Percentiles rank a stretch among this genome's conserved stretches.
Evolutionary conservation across 1,140 invertebrate species (phyloP).

Genomic region (Elymnias hypermnestra): DNA sequence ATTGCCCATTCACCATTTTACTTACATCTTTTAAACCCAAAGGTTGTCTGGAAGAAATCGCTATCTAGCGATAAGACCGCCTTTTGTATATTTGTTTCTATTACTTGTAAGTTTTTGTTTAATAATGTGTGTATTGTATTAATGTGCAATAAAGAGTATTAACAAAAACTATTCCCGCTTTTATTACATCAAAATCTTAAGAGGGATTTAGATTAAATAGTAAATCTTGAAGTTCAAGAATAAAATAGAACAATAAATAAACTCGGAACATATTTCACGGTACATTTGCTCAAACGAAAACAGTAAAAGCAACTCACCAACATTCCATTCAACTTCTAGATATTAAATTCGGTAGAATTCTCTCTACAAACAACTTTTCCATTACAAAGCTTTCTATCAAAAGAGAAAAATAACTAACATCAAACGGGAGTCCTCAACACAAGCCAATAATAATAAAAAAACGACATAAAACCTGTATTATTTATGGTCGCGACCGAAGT

Average conservation of each 20-base stretch:
- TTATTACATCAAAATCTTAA: no score
- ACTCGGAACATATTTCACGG: background rate
- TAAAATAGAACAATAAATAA: background rate
- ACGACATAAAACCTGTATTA: conserved; percentile 27
- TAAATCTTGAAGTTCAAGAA: background rate
- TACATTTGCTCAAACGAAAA: conserved; percentile 1
- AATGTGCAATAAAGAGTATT: no score
- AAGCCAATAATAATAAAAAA: conserved; percentile 27
- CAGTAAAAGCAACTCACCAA: conserved; percentile 2
- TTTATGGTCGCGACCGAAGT: conserved; percentile 35
- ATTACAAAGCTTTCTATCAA: conserved; percentile 40
- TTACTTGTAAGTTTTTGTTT: no score
- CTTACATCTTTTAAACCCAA: no score
- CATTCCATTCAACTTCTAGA: conserved; percentile 3
- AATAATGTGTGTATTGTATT: no score
- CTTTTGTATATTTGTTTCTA: no score
- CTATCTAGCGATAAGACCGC: no score
- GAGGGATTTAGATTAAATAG: no score
- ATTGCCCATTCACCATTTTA: no score
- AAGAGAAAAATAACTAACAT: conserved; percentile 33
- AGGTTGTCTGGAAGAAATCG: no score
- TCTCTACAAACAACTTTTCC: conserved; percentile 24
- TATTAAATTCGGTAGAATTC: conserved; percentile 5
- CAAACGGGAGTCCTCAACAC: conserved; percentile 33
- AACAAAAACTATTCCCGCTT: no score